These are phyloP conservation scores for Buathra laborator DNA, from an alignment of 2,888 invertebrate genomes.

Conservation along the genomic window DNA sequence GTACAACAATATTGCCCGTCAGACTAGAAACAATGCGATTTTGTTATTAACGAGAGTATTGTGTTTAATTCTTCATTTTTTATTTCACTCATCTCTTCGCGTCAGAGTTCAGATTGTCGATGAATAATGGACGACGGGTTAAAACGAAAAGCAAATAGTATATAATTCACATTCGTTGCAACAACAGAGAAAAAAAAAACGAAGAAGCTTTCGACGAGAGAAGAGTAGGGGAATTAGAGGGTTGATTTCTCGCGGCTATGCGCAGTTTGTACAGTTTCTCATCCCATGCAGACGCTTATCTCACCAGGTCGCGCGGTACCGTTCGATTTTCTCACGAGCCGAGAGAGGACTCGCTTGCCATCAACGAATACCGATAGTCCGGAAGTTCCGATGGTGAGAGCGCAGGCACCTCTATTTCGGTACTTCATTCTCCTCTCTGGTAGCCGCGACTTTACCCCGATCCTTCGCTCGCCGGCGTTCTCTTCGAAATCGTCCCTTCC, in stretches of 20 bases:
- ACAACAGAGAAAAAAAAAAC: background rate
- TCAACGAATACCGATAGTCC: slow-evolving; percentile 43
- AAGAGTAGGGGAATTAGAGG: slow-evolving; percentile 78
- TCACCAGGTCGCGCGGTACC: slow-evolving; percentile 12
- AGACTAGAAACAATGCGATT: slow-evolving; percentile 20
- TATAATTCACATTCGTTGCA: background rate
- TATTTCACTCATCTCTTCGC: background rate
- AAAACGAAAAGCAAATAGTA: background rate
- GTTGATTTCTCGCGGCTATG: slow-evolving; percentile 77
- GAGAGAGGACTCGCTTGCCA: slow-evolving; percentile 19
- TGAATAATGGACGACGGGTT: background rate
- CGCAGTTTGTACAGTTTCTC: slow-evolving; percentile 42
- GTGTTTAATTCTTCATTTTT: background rate
- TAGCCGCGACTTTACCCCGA: slow-evolving; percentile 42
- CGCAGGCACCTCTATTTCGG: slow-evolving; percentile 45
- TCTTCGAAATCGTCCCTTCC: slow-evolving; percentile 33
- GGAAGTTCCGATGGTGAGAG: slow-evolving; percentile 18
- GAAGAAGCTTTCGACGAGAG: background rate
- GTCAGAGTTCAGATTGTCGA: background rate
- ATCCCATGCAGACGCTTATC: slow-evolving; percentile 32
- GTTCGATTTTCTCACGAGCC: slow-evolving; percentile 37
- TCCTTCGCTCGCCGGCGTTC: slow-evolving; percentile 22
- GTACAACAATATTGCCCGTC: slow-evolving; percentile 13
- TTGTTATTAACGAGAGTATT: background rate
- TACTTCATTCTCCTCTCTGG: slow-evolving; percentile 54